A percentile compares a stretch with the other conserved stretches of the same genome.
These are phyloP conservation scores for Gymnogyps californianus DNA, from an alignment of 2,113 vertebrate species.

Conservation along the genomic window DNA sequence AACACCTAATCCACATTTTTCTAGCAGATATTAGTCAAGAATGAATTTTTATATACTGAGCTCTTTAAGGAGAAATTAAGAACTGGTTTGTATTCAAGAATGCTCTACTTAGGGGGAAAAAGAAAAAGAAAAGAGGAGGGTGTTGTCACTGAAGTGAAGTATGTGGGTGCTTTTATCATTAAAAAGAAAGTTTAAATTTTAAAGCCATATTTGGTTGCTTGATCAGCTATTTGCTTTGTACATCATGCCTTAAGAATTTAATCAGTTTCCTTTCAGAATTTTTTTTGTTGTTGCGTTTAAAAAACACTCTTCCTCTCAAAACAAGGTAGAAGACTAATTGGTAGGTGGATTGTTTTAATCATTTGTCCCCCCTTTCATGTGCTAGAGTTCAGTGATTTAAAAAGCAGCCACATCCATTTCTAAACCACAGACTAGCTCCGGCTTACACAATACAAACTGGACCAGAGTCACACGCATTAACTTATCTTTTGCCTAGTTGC, in stretches of 20 bases:
- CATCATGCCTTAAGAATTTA: constrained; percentile 47
- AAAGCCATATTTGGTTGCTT: constrained; percentile 52
- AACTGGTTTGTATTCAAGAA: neutral
- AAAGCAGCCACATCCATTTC: neutral
- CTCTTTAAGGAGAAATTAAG: neutral
- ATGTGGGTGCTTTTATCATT: neutral
- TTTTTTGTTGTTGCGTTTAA: neutral
- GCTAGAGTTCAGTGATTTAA: neutral
- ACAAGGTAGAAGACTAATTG: neutral
- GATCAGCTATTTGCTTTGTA: constrained; percentile 27
- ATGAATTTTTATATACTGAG: neutral
- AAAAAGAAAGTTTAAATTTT: constrained; percentile 19
- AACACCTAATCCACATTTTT: neutral
- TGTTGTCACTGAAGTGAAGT: neutral
- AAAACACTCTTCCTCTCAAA: neutral
- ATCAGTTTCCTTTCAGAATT: constrained; percentile 31
- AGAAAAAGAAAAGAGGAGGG: neutral
- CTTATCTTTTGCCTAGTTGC: neutral
- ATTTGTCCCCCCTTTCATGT: neutral
- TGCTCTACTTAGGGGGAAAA: neutral
- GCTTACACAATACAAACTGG: neutral
- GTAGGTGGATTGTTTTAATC: neutral
- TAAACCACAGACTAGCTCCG: neutral
- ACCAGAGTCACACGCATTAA: neutral
- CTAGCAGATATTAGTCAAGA: neutral